Evolutionary conservation across 2,113 vertebrate genomes (phyloP).

Genomic region (Ifrita kowaldi): DNA sequence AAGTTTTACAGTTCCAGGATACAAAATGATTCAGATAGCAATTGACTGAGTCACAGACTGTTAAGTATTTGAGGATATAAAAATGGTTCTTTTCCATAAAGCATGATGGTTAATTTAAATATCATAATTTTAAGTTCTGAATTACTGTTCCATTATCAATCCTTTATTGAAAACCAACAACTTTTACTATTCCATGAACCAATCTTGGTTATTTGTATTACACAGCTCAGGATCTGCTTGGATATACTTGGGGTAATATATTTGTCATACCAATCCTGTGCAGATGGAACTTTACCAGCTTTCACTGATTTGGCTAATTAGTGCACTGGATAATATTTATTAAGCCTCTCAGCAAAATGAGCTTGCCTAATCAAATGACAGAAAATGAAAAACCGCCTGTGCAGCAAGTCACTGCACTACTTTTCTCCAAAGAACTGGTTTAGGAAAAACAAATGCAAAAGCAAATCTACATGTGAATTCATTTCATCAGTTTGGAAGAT

Average conservation of each 20-base stretch:
- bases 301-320: background rate
- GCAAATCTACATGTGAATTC: background rate
- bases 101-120: background rate
- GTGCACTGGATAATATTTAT: background rate
- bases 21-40: constrained; percentile 9
- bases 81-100: background rate
- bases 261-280: background rate
- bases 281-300: background rate
- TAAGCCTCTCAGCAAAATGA: background rate
- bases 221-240: background rate
- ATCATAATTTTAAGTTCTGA: background rate
- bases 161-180: background rate
- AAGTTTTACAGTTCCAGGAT: background rate
- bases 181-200: background rate
- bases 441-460: background rate
- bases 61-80: background rate
- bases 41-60: background rate
- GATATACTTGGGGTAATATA: background rate
- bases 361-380: background rate
- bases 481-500: background rate
- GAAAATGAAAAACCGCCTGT: background rate
- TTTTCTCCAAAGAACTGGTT: background rate
- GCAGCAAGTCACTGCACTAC: background rate
- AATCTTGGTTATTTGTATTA: background rate
- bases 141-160: background rate